phyloP scores from a whole-genome alignment of 2,113 vertebrate species.

The Notothenia rossii region DNA sequence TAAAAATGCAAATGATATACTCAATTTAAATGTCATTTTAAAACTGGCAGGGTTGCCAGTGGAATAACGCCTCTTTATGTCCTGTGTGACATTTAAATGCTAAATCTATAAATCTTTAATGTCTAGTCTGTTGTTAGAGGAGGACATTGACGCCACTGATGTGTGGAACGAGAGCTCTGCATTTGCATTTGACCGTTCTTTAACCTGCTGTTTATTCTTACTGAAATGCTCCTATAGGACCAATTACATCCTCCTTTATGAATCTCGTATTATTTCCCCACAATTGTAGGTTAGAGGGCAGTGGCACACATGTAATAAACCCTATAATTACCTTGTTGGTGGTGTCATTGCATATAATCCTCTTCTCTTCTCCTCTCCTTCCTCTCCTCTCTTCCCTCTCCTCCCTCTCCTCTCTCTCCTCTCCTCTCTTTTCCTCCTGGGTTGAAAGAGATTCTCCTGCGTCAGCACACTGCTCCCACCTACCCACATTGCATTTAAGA shows the following conservation, averaged over 20 bases:
- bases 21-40: constrained; percentile 27
- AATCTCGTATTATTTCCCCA: background rate
- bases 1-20: background rate
- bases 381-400: background rate
- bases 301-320: constrained; percentile 34
- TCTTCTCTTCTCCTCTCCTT: background rate
- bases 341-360: constrained; percentile 38
- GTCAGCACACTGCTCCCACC: constrained; percentile 35
- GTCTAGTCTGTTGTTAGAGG: background rate
- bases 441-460: constrained; percentile 23
- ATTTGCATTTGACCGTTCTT: background rate
- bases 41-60: background rate
- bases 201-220: background rate
- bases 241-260: background rate
- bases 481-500: constrained; percentile 25
- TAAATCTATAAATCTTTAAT: constrained; percentile 24
- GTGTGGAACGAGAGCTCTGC: background rate
- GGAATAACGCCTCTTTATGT: background rate
- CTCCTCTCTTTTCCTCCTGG: background rate
- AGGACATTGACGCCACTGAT: background rate
- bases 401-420: background rate
- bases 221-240: constrained; percentile 2
- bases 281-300: constrained; percentile 32
- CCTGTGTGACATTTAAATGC: background rate
- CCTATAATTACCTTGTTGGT: constrained; percentile 36